phyloP scores from a whole-genome alignment of 2,888 invertebrate species.

The Agrochola lychnidis region DNA sequence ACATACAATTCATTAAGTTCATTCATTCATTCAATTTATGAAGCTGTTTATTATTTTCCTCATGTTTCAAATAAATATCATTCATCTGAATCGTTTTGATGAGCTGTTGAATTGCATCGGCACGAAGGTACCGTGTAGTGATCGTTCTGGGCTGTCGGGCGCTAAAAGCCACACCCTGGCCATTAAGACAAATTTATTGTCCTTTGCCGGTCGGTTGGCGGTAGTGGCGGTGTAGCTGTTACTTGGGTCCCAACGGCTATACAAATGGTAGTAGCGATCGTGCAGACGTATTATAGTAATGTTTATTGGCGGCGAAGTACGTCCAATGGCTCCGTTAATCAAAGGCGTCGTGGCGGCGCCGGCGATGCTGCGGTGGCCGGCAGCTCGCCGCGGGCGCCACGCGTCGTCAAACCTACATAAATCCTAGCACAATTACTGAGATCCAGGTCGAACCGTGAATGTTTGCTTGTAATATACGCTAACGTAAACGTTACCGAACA shows the following conservation, averaged over 20 bases:
- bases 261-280: slow-evolving; percentile 55
- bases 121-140: slow-evolving; percentile 32
- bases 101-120: slow-evolving; percentile 40
- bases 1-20: too few species aligned
- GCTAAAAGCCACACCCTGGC: slow-evolving; percentile 60
- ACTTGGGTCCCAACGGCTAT: slow-evolving; percentile 63
- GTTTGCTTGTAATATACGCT: slow-evolving; percentile 39
- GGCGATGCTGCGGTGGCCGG: slow-evolving; percentile 49
- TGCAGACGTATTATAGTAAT: slow-evolving; percentile 61
- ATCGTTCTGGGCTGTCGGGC: slow-evolving; percentile 43
- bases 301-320: slow-evolving; percentile 68
- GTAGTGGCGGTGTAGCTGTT: slow-evolving; percentile 52
- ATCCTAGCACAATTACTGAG: slow-evolving; percentile 61
- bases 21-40: too few species aligned
- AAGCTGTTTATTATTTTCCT: background rate
- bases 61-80: background rate
- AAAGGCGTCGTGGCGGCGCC: slow-evolving; percentile 60
- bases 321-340: slow-evolving; percentile 72
- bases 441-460: slow-evolving; percentile 46
- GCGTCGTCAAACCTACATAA: slow-evolving; percentile 65
- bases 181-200: slow-evolving; percentile 65
- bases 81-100: slow-evolving; percentile 30
- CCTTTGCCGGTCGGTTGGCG: slow-evolving; percentile 58
- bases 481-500: slow-evolving; percentile 26
- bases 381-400: slow-evolving; percentile 52